Conservation (phyloP, 2,888 invertebrate genomes). For the Leptopilina myrica region DNA sequence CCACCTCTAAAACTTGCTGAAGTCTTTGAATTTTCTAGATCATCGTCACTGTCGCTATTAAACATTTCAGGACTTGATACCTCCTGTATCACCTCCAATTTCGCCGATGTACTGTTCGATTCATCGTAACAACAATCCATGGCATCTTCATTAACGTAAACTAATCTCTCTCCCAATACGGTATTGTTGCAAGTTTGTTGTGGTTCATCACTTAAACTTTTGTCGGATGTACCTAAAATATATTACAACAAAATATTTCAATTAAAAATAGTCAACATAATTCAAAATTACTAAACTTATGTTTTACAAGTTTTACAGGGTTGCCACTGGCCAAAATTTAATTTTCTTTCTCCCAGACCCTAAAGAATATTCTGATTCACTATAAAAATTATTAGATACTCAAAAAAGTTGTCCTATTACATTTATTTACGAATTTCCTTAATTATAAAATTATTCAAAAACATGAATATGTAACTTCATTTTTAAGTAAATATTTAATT, state of each 20-base stretch:
- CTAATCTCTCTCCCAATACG: slow-evolving; percentile 26
- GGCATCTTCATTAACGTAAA: slow-evolving; percentile 34
- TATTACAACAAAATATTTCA: neutral
- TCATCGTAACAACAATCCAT: slow-evolving; percentile 39
- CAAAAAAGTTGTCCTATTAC: too few species aligned
- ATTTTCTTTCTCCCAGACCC: too few species aligned
- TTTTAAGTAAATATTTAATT: too few species aligned
- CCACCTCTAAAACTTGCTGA: slow-evolving; percentile 37
- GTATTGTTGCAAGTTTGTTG: slow-evolving; percentile 8
- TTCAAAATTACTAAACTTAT: too few species aligned
- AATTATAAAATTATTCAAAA: too few species aligned
- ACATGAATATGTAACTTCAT: too few species aligned
- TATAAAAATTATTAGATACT: too few species aligned
- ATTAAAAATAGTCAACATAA: too few species aligned
- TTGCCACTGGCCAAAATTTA: too few species aligned
- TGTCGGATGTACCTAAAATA: slow-evolving; percentile 15
- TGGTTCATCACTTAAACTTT: slow-evolving; percentile 26
- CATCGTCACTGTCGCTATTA: slow-evolving; percentile 68
- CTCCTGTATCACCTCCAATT: slow-evolving; percentile 44
- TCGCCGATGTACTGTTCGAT: slow-evolving; percentile 36
- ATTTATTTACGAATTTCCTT: too few species aligned
- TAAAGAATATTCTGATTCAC: too few species aligned
- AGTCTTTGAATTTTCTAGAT: slow-evolving; percentile 48
- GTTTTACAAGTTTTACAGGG: too few species aligned
- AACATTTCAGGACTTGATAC: slow-evolving; percentile 73